These are phyloP conservation scores for Zaprionus inermis DNA, from an alignment of 1,140 invertebrate genomes.

Conservation along the genomic window DNA sequence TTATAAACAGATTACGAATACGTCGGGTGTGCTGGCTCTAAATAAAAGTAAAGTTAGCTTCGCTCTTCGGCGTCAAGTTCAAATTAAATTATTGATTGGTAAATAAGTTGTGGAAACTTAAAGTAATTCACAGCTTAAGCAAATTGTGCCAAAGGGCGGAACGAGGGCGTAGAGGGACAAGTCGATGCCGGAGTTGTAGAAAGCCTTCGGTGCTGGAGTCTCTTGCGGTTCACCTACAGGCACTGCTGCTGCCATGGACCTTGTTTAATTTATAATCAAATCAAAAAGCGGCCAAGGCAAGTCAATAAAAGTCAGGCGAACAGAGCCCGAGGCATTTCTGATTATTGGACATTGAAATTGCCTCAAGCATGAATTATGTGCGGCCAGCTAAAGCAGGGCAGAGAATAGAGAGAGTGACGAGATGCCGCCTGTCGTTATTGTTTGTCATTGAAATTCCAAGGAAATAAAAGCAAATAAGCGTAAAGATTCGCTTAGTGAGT, in stretches of 20 bases:
- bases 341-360: slow-evolving; percentile 79
- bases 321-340: slow-evolving; percentile 73
- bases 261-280: slow-evolving; percentile 77
- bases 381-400: slow-evolving; percentile 35
- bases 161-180: background rate
- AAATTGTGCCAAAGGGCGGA: slow-evolving; percentile 26
- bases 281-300: slow-evolving; percentile 58
- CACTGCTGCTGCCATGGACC: slow-evolving; percentile 50
- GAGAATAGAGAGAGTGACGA: background rate
- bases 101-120: background rate
- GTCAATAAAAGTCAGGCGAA: slow-evolving; percentile 71
- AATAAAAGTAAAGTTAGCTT: slow-evolving; percentile 59
- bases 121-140: slow-evolving; percentile 44
- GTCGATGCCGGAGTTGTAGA: slow-evolving; percentile 4
- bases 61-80: slow-evolving; percentile 28
- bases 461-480: slow-evolving; percentile 78
- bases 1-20: slow-evolving; percentile 56
- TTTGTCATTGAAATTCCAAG: slow-evolving; percentile 59
- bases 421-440: slow-evolving; percentile 44
- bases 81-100: slow-evolving; percentile 71
- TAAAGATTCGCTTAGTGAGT: slow-evolving; percentile 75
- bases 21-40: slow-evolving; percentile 39
- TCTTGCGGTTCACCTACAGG: slow-evolving; percentile 35
- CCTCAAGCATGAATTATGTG: slow-evolving; percentile 80
- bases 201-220: slow-evolving; percentile 40